Evolutionary conservation across 1,140 invertebrate species (phyloP).

Genomic region (Drosophila funebris): DNA sequence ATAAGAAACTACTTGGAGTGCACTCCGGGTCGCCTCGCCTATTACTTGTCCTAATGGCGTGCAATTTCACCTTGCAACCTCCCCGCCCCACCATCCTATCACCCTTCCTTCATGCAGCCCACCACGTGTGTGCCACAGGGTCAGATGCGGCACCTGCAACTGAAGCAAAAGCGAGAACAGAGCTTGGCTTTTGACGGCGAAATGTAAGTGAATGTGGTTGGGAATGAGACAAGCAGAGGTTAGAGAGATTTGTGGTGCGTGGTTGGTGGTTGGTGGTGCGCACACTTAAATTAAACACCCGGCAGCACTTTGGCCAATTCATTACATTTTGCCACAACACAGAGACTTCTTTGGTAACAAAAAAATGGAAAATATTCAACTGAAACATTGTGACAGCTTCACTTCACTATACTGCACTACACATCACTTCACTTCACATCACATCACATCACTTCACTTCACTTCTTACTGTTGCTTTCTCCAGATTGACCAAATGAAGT

Average conservation of each 20-base stretch:
- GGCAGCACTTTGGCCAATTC: constrained; percentile 67
- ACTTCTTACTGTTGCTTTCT: not conserved
- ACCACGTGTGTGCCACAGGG: constrained; percentile 23
- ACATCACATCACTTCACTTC: not conserved
- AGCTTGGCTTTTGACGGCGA: constrained; percentile 29
- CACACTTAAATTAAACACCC: constrained; percentile 76
- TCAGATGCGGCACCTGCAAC: constrained; percentile 24
- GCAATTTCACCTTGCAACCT: constrained; percentile 54
- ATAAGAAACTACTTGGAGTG: constrained; percentile 67
- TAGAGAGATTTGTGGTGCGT: constrained; percentile 27
- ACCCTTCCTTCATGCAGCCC: too few relatives aligned
- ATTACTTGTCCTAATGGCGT: constrained; percentile 77
- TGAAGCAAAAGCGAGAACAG: not conserved
- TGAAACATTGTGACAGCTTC: constrained; percentile 55
- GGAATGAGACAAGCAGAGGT: not conserved
- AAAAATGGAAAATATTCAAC: constrained; percentile 50
- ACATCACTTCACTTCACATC: not conserved
- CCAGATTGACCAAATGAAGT: constrained; percentile 29
- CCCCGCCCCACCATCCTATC: not conserved
- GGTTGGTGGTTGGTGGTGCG: too few relatives aligned
- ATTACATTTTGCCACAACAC: constrained; percentile 52
- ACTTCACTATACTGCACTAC: not conserved
- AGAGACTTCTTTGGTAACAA: not conserved
- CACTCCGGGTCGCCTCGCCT: constrained; percentile 73
- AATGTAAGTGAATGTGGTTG: not conserved